A percentile compares a stretch with the other conserved stretches of the same genome.
phyloP scores from a whole-genome alignment of 2,888 invertebrate species.

The Syrista parreyssii region DNA sequence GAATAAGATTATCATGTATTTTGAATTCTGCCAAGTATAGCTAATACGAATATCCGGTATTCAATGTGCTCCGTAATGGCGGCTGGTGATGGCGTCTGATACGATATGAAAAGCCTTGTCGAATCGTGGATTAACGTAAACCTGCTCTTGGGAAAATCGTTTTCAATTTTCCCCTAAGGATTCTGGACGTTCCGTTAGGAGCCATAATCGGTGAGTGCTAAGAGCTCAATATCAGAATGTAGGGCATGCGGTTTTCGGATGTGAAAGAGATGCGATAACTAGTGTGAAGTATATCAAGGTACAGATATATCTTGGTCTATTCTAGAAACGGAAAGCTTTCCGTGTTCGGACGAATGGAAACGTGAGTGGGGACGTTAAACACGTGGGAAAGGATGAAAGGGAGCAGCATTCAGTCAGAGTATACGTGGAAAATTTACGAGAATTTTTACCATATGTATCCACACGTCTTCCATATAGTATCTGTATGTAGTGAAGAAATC shows the following conservation, averaged over 20 bases:
- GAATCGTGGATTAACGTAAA: neutral
- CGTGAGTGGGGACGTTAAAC: neutral
- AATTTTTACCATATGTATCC: neutral
- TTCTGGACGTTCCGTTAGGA: neutral
- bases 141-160: neutral
- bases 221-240: neutral
- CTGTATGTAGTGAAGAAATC: neutral
- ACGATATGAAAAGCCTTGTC: neutral
- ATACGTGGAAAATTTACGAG: neutral
- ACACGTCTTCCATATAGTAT: neutral
- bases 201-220: neutral
- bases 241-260: neutral
- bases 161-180: neutral
- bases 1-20: neutral
- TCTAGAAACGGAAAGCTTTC: neutral
- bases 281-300: neutral
- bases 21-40: neutral
- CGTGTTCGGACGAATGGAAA: neutral
- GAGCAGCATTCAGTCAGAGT: neutral
- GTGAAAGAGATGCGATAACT: neutral
- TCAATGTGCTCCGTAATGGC: neutral
- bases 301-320: neutral
- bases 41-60: neutral
- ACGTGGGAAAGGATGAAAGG: neutral
- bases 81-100: neutral